Evolutionary conservation across 2,797 vertebrate species (phyloP).

Genomic region (Phrynocephalus forsythii): DNA sequence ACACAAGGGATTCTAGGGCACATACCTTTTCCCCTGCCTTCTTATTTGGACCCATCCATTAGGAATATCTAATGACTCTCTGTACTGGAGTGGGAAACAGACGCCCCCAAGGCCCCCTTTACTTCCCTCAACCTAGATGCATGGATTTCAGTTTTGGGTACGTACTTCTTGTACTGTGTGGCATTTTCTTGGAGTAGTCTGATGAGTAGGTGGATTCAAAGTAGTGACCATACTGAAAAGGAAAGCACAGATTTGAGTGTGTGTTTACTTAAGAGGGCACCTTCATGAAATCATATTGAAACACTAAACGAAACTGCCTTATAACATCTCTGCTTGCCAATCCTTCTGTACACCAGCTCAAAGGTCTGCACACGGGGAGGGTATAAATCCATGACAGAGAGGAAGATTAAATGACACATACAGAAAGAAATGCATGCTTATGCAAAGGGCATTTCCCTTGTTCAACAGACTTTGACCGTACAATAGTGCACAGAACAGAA

Average conservation of each 20-base stretch:
- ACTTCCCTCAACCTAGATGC: not conserved
- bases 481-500: not conserved
- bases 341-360: not conserved
- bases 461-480: too few species aligned
- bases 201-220: conserved; percentile 67
- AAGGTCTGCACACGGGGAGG: not conserved
- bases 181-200: conserved; percentile 57
- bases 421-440: too few species aligned
- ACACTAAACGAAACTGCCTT: not conserved
- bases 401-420: not conserved
- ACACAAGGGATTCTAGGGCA: too few species aligned
- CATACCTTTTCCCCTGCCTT: not conserved
- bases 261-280: not conserved
- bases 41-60: not conserved
- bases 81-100: not conserved
- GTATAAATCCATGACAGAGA: not conserved
- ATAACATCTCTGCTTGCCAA: not conserved
- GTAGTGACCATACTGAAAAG: conserved; percentile 68
- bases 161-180: conserved; percentile 54
- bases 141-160: not conserved
- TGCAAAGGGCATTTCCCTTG: not conserved
- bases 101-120: not conserved
- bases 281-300: not conserved
- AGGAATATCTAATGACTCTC: not conserved
- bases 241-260: conserved; percentile 37